These are phyloP conservation scores for Bicyclus anynana DNA, from an alignment of 1,140 invertebrate species.

Conservation along the genomic window DNA sequence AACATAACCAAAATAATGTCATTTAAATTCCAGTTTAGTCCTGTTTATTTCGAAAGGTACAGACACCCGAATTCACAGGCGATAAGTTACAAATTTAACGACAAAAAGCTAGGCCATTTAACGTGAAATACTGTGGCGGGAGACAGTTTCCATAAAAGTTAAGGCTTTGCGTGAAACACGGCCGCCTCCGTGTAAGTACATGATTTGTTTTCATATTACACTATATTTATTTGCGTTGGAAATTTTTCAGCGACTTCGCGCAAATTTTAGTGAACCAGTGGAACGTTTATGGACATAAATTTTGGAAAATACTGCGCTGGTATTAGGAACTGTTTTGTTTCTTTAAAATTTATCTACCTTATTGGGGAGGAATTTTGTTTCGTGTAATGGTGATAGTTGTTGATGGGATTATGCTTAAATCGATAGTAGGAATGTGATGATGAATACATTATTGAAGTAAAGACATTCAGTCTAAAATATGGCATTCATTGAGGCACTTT, in stretches of 20 bases:
- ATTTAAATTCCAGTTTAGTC: neutral
- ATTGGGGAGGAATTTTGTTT: no score
- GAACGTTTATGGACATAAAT: neutral
- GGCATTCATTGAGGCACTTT: no score
- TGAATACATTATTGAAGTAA: no score
- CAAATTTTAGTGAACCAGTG: neutral
- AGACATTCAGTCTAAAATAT: no score
- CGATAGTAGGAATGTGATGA: no score
- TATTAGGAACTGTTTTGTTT: neutral
- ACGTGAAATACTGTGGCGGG: slow-evolving; percentile 56
- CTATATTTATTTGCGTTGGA: slow-evolving; percentile 23
- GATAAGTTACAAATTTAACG: slow-evolving; percentile 67
- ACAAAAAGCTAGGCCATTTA: slow-evolving; percentile 66
- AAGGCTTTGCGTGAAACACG: slow-evolving; percentile 40
- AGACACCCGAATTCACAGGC: slow-evolving; percentile 25
- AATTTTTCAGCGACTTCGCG: slow-evolving; percentile 16
- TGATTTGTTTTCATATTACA: slow-evolving; percentile 32
- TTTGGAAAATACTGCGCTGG: neutral
- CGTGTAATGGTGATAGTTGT: no score
- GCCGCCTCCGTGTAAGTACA: slow-evolving; percentile 34
- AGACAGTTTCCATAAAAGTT: slow-evolving; percentile 61
- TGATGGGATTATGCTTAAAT: no score
- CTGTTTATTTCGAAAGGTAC: neutral
- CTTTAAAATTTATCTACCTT: no score
- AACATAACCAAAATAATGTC: no score